Evolutionary conservation across 2,113 vertebrate species (phyloP).

Genomic region (Eudyptes chrysolophus): DNA sequence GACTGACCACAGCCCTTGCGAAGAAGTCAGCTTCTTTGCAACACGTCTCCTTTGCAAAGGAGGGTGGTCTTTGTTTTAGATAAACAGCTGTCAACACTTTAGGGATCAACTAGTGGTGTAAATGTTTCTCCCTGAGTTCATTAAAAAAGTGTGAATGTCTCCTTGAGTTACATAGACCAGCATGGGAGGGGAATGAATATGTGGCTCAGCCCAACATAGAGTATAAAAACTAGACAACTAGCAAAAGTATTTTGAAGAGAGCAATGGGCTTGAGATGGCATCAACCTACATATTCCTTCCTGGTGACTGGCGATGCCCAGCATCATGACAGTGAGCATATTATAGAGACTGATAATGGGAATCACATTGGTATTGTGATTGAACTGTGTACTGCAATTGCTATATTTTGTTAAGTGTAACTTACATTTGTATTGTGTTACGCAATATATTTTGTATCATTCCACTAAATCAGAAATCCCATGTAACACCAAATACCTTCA

Average conservation of each 20-base stretch:
- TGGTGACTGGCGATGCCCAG: not conserved
- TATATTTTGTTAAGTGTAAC: not conserved
- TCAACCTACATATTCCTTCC: not conserved
- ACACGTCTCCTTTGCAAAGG: not conserved
- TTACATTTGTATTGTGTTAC: not conserved
- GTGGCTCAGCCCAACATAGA: not conserved
- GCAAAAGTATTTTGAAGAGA: not conserved
- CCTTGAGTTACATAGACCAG: not conserved
- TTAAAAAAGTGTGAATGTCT: not conserved
- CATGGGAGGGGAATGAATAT: not conserved
- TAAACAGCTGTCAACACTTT: not conserved
- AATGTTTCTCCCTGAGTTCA: not conserved
- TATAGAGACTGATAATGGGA: not conserved
- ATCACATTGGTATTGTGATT: not conserved
- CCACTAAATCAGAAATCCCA: not conserved
- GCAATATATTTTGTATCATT: not conserved
- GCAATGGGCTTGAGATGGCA: not conserved
- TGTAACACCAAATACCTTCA: not conserved
- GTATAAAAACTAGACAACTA: not conserved
- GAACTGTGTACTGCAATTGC: not conserved
- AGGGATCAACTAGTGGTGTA: not conserved
- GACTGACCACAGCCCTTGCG: not conserved
- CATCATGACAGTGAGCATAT: not conserved
- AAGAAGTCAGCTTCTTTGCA: not conserved
- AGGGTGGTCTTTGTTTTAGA: not conserved